Percentiles rank a stretch among this genome's conserved stretches.
phyloP scores from a whole-genome alignment of 2,113 vertebrate genomes.

The Abramis brama region DNA sequence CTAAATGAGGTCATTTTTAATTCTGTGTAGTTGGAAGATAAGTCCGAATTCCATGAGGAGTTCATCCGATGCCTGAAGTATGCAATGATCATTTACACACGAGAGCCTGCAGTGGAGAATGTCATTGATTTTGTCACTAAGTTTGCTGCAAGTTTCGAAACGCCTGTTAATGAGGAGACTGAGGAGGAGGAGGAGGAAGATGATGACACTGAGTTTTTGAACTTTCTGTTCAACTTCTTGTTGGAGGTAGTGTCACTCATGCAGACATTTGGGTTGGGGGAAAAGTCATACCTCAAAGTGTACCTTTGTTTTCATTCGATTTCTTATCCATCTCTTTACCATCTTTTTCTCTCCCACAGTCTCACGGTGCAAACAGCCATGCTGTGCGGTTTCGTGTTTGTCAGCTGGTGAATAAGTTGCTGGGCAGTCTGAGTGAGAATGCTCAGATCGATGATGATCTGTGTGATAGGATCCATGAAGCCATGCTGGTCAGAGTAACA shows the following conservation, averaged over 20 bases:
- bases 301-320: not conserved
- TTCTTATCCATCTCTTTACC: not conserved
- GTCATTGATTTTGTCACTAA: slow-evolving; percentile 88
- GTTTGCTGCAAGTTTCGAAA: slow-evolving; percentile 88
- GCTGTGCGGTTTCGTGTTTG: slow-evolving; percentile 91
- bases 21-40: slow-evolving; percentile 81
- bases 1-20: not conserved
- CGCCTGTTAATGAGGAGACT: slow-evolving; percentile 64
- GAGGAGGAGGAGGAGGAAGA: slow-evolving; percentile 68
- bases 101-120: slow-evolving; percentile 87
- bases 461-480: slow-evolving; percentile 90
- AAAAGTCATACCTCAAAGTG: not conserved
- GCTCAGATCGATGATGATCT: slow-evolving; percentile 93
- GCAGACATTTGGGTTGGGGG: not conserved
- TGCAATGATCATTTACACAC: slow-evolving; percentile 89
- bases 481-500: slow-evolving; percentile 89
- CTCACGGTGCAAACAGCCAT: slow-evolving; percentile 85
- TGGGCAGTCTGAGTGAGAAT: slow-evolving; percentile 91
- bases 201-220: slow-evolving; percentile 81
- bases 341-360: slow-evolving; percentile 70
- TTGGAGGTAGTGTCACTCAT: slow-evolving; percentile 81
- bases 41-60: slow-evolving; percentile 84
- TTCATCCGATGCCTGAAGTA: slow-evolving; percentile 89
- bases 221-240: slow-evolving; percentile 88
- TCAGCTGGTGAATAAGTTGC: slow-evolving; percentile 92